Percentiles rank a stretch among this genome's conserved stretches.
Conservation (phyloP, 2,888 invertebrate genomes). For the Salpingus planirostris region DNA sequence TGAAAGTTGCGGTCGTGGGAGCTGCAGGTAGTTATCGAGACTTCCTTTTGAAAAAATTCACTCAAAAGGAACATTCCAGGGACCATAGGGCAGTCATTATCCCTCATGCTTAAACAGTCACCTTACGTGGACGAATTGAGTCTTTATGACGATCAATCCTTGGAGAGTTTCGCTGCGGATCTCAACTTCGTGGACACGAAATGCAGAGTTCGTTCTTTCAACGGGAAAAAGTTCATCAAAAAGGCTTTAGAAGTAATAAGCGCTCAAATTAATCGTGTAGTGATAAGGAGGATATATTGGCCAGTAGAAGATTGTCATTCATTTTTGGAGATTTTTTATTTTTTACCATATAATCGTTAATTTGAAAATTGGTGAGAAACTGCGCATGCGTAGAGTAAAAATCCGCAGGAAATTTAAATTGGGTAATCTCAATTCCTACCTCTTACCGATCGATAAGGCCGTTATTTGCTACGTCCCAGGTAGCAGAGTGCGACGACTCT, state of each 20-base stretch:
- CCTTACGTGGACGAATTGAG: slow-evolving; percentile 50
- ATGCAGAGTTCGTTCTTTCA: slow-evolving; percentile 36
- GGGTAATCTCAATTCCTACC: no score
- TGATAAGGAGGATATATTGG: no score
- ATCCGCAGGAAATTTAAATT: no score
- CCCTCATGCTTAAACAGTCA: slow-evolving; percentile 51
- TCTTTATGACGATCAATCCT: slow-evolving; percentile 45
- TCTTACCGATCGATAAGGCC: no score
- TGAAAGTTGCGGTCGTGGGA: slow-evolving; percentile 28
- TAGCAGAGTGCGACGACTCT: no score
- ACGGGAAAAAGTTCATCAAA: slow-evolving; percentile 27
- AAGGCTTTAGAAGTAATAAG: slow-evolving; percentile 30
- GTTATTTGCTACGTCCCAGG: no score
- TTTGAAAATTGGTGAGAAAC: no score
- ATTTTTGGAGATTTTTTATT: slow-evolving; percentile 1
- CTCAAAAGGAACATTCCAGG: slow-evolving; percentile 22
- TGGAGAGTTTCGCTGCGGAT: slow-evolving; percentile 38
- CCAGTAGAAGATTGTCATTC: slow-evolving; percentile 1
- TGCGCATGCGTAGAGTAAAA: no score
- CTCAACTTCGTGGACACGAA: slow-evolving; percentile 42
- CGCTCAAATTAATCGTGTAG: no score
- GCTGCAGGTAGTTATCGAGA: slow-evolving; percentile 21
- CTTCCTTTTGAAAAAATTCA: neutral
- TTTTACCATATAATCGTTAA: no score
- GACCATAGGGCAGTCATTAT: slow-evolving; percentile 47